Conservation (phyloP, 1,140 invertebrate species). For the Atta colombica region DNA sequence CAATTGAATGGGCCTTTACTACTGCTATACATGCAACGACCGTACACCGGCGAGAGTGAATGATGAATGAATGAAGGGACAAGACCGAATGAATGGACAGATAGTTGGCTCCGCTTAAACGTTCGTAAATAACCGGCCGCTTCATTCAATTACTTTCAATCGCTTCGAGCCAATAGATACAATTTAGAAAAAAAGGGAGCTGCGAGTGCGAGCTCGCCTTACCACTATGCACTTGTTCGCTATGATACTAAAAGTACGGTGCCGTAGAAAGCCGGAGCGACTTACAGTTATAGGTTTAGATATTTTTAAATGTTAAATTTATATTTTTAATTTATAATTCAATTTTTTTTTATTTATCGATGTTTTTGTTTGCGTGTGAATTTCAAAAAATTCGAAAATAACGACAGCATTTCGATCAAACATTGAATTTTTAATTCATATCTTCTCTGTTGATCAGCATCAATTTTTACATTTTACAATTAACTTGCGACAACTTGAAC, state of each 20-base stretch:
- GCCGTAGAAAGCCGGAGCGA: not conserved
- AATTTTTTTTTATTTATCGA: not conserved
- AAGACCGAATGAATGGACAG: slow-evolving; percentile 87
- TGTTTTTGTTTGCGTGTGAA: not conserved
- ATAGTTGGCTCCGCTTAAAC: slow-evolving; percentile 87
- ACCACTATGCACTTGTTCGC: slow-evolving; percentile 57
- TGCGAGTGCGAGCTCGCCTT: slow-evolving; percentile 57
- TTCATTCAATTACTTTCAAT: slow-evolving; percentile 88
- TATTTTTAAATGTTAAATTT: not conserved
- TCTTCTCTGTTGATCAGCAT: not conserved
- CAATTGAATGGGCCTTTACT: slow-evolving; percentile 87
- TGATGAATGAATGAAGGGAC: slow-evolving; percentile 87
- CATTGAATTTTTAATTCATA: not conserved
- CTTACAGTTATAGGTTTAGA: not conserved
- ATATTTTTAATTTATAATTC: not conserved
- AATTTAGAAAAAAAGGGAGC: slow-evolving; percentile 85
- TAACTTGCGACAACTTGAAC: not conserved
- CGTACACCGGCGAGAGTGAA: slow-evolving; percentile 85
- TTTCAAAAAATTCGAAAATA: not conserved
- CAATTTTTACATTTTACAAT: slow-evolving; percentile 37
- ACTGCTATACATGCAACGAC: slow-evolving; percentile 86
- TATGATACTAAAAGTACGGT: not conserved
- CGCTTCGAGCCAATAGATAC: slow-evolving; percentile 87
- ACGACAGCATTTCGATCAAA: not conserved
- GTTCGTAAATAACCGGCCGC: slow-evolving; percentile 86